Base-by-base conservation (phyloP, 2,797 vertebrate genomes). In the Myioborus melanocephalus region DNA sequence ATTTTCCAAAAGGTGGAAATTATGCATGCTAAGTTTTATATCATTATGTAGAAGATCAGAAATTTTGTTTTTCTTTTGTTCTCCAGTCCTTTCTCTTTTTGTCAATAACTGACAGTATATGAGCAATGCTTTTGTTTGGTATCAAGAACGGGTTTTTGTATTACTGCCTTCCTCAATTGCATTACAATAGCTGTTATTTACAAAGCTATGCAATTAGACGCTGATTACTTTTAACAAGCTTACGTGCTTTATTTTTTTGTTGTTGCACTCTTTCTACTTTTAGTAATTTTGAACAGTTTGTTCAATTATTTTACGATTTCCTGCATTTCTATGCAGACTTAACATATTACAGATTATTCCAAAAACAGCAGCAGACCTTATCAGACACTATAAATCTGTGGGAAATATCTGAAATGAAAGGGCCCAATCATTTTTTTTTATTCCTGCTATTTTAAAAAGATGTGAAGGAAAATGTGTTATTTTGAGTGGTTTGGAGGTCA, bases 141-240 rank as follows among this genome's bases (percentile, higher is more conserved):
- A 81, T 26, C 37, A 71, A 53, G 11, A 44, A 79, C 21, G 47
- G 59, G 34, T 64, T 90, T 80, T 79, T 16, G 59, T 85, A 79
- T 47, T 69, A 76, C 41, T 27, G 26, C 82, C 28, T 52, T 83
- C 35, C 8, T 77, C 7, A 89, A 39, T 49, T 75, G 66, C 87
- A 89, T 93, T 81, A 82, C 14, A 91, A 18, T 59, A 49, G 9
- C 22, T 83, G 20, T 82, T 85, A 78, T 65, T 81, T 52, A 66
- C 26, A 90, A 96, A 39, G 28, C 3, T n/a, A 55, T 70, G 34
- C 63, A 87, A 81, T 94, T 87, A 85, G 65, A 82, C 41, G 69
- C 23, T 79, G 37, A 81, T 90, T 94, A 59, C 60, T 92, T 95
- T 94, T 65, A 94, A 82, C 55, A 71, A 16, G 11, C 55, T 88